A percentile compares a stretch with the other conserved stretches of the same genome.
Conservation (phyloP, 2,113 vertebrate genomes). For the Fulica atra region DNA sequence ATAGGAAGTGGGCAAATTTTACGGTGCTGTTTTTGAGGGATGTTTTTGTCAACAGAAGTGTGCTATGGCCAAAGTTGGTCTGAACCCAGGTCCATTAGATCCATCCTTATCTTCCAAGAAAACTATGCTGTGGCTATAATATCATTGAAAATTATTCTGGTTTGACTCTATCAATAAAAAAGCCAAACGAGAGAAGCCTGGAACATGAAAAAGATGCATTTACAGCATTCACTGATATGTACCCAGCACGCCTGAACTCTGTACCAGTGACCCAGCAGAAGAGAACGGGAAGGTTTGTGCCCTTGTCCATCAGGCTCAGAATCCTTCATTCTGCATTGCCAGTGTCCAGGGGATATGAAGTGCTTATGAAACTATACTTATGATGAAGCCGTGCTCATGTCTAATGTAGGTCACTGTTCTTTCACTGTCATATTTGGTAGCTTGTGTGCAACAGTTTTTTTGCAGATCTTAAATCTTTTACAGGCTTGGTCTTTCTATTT, state of each 20-base stretch:
- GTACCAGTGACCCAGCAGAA: neutral
- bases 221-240: neutral
- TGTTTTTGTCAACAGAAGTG: neutral
- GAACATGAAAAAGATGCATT: accelerated
- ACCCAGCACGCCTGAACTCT: neutral
- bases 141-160: neutral
- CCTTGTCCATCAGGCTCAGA: neutral
- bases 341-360: neutral
- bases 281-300: neutral
- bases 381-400: neutral
- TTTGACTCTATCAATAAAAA: neutral
- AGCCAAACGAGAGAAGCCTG: neutral
- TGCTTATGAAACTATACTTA: neutral
- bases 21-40: neutral
- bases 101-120: neutral
- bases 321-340: neutral
- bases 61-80: neutral
- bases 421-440: neutral
- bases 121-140: neutral
- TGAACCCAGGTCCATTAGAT: neutral
- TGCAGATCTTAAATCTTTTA: neutral
- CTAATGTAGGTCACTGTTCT: conserved; percentile 41
- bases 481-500: neutral
- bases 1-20: neutral
- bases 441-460: neutral